phyloP scores from a whole-genome alignment of 1,140 invertebrate species.

The Atta colombica region DNA sequence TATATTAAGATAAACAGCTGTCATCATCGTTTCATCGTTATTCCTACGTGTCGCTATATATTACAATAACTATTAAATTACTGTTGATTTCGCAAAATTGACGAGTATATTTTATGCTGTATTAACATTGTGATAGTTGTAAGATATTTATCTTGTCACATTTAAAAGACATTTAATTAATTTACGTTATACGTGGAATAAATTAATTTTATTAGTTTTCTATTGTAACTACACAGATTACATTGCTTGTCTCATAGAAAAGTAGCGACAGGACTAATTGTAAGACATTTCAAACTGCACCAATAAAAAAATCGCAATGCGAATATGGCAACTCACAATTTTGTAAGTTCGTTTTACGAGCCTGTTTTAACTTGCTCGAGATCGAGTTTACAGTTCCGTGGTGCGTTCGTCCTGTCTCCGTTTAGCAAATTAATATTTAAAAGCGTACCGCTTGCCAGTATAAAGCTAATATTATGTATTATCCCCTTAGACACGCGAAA shows the following conservation, averaged over 20 bases:
- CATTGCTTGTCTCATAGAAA: background rate
- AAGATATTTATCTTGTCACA: background rate
- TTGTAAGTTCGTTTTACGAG: constrained; percentile 21
- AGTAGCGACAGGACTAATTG: background rate
- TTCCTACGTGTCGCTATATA: background rate
- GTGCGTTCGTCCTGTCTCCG: background rate
- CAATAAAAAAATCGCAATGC: background rate
- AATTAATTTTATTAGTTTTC: constrained; percentile 1
- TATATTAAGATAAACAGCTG: constrained; percentile 14
- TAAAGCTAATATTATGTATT: constrained; percentile 13
- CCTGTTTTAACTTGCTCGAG: constrained; percentile 15
- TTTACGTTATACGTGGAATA: background rate
- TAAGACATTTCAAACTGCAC: background rate
- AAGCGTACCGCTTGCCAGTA: background rate
- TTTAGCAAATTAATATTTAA: constrained; percentile 44
- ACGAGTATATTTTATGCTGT: background rate
- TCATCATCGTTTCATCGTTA: constrained; percentile 12
- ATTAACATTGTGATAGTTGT: background rate
- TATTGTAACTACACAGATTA: background rate
- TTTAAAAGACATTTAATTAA: too few species aligned
- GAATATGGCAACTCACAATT: constrained; percentile 4
- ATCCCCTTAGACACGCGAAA: background rate
- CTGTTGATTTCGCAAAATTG: background rate
- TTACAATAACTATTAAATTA: constrained; percentile 29
- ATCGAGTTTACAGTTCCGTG: background rate